These are phyloP conservation scores for Eulimnadia texana DNA, from an alignment of 1,140 invertebrate species.

Conservation along the genomic window DNA sequence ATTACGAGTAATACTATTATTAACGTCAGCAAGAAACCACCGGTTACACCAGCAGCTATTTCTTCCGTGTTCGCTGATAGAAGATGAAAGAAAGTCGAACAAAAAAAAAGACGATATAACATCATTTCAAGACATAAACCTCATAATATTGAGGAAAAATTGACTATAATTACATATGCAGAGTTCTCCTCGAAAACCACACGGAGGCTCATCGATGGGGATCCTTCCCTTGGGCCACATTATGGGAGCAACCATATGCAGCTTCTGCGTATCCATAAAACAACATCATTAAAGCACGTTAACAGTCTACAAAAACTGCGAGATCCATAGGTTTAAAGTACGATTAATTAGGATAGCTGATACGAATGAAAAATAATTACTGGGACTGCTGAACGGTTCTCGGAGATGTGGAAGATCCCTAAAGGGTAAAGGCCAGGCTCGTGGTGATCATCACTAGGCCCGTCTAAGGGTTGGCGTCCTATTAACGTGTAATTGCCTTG, in stretches of 20 bases:
- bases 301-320: not conserved
- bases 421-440: constrained; percentile 60
- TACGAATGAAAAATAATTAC: constrained; percentile 21
- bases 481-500: constrained; percentile 91
- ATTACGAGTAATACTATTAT: constrained; percentile 49
- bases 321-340: not conserved
- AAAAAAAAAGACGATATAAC: not conserved
- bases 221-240: constrained; percentile 60
- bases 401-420: constrained; percentile 42
- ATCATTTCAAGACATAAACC: too few relatives aligned
- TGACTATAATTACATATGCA: constrained; percentile 56
- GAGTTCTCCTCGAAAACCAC: constrained; percentile 82
- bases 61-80: constrained; percentile 59
- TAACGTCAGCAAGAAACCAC: constrained; percentile 52
- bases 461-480: constrained; percentile 36
- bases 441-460: constrained; percentile 19
- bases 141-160: too few relatives aligned
- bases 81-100: not conserved
- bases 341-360: not conserved
- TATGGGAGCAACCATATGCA: constrained; percentile 48
- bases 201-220: constrained; percentile 81
- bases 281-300: not conserved
- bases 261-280: constrained; percentile 36
- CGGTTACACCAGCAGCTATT: constrained; percentile 61
- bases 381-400: constrained; percentile 26